phyloP scores from a whole-genome alignment of 2,888 invertebrate genomes.

The Smittia sp. region DNA sequence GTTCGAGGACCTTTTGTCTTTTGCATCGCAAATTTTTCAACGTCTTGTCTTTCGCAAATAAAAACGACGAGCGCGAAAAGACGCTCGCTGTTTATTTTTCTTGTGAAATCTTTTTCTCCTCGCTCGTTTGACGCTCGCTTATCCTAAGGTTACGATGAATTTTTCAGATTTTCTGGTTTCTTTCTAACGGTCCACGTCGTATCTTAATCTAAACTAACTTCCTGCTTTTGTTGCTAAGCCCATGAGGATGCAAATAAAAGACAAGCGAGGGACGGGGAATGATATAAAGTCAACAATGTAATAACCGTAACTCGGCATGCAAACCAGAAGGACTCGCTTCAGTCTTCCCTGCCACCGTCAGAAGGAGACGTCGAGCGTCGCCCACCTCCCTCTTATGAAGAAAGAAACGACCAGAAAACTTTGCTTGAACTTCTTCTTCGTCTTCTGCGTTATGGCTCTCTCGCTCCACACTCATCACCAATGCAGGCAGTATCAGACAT shows the following conservation, averaged over 20 bases:
- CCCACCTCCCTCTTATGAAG: slow-evolving; percentile 12
- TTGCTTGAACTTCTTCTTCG: slow-evolving; percentile 19
- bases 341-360: not conserved
- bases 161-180: slow-evolving; percentile 8
- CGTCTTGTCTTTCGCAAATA: not conserved
- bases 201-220: slow-evolving; percentile 35
- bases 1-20: not conserved
- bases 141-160: slow-evolving; percentile 11
- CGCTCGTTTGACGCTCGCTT: not conserved
- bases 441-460: slow-evolving; percentile 23
- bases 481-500: slow-evolving; percentile 34
- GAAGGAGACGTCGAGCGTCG: not conserved
- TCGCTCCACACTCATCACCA: slow-evolving; percentile 31
- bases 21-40: slow-evolving; percentile 15
- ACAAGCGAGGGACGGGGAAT: not conserved
- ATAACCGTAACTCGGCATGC: slow-evolving; percentile 37
- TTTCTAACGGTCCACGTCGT: not conserved
- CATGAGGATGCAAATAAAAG: slow-evolving; percentile 26
- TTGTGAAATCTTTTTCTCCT: not conserved
- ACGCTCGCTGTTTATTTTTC: not conserved
- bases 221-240: slow-evolving; percentile 24
- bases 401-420: slow-evolving; percentile 12
- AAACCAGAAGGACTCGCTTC: slow-evolving; percentile 16
- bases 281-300: slow-evolving; percentile 38
- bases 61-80: too few relatives aligned